Percentiles rank a stretch among this genome's conserved stretches.
These are phyloP conservation scores for Helleia helle DNA, from an alignment of 2,888 invertebrate species.

Conservation along the genomic window DNA sequence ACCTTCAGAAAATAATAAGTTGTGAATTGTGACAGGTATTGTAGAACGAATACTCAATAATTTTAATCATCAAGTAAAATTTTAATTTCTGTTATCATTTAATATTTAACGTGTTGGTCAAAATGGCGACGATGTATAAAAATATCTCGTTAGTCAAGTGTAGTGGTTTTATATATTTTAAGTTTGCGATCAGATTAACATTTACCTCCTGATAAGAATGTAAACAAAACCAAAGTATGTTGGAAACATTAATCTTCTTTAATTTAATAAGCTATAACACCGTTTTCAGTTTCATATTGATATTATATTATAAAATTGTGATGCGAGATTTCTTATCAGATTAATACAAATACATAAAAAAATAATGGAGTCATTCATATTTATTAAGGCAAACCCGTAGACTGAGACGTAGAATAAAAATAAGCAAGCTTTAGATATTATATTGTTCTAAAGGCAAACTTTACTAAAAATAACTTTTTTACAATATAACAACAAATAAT, in stretches of 20 bases:
- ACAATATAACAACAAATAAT: too few species aligned
- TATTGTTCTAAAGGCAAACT: too few species aligned
- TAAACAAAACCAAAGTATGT: slow-evolving; percentile 25
- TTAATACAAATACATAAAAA: too few species aligned
- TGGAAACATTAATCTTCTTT: slow-evolving; percentile 9
- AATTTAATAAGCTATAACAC: too few species aligned
- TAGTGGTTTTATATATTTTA: not conserved
- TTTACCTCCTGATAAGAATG: slow-evolving; percentile 29
- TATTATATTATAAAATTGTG: slow-evolving; percentile 5
- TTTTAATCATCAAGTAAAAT: not conserved
- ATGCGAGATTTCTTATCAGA: too few species aligned
- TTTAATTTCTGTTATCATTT: not conserved
- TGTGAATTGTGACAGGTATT: slow-evolving; percentile 34
- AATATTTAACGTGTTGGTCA: slow-evolving; percentile 12
- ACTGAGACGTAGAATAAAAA: too few species aligned
- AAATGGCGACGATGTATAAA: slow-evolving; percentile 20
- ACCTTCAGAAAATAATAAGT: slow-evolving; percentile 47
- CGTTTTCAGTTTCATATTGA: slow-evolving; percentile 1
- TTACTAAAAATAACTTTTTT: too few species aligned
- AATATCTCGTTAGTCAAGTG: not conserved
- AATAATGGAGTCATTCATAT: too few species aligned
- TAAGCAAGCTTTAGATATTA: too few species aligned
- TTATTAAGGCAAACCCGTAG: too few species aligned
- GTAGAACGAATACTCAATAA: not conserved
- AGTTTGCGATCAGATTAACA: too few species aligned